Evolutionary conservation across 2,797 vertebrate species (phyloP), one percentile per base, ranked within the genome.

Genomic region (Podarcis siculus): DNA sequence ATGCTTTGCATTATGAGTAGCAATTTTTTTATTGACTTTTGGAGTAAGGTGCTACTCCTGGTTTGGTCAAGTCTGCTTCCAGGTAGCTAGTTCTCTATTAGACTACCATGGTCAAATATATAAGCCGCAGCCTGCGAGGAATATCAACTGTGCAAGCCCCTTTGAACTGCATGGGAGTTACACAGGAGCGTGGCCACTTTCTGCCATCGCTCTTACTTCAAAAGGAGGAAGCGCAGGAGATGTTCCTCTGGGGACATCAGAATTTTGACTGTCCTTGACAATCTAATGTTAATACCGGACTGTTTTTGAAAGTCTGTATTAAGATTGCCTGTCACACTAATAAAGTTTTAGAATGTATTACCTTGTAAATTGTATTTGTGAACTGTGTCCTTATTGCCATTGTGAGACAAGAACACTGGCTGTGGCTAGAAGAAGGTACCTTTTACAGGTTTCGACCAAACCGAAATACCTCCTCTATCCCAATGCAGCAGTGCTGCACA

Each of bases 281-380:
- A 89, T 83, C 86, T 90, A 66, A 81, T 81, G 79, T 80, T 85
- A 81, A 82, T 86, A 66, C 88, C 58, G 45, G 55, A 87, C 64
- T 76, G 88, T 66, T 81, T 76, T 84, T 42, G 61, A 69, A 82
- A 80, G 79, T 79, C 55, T 83, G 69, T 27, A 87, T 76, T n/a
- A 86, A 89, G 76, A 91, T 89, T 88, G 80, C 93, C n/a, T 92
- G 90, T 90, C 90, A 86, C 90, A 94, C 83, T 91, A 95, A 92
- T 93, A 94, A 93, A 94, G 86, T 92, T 91, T 92, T 89, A 87
- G 78, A 88, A 82, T 84, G 75, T 79, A 49, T n/a, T 13, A 3
- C 0, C 17, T 76, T 79, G 55, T 79, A 61, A 64, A 35, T 77
- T 25, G 37, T 42, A n/a, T 30, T 67, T 45, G 10, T 12, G 35